These are phyloP conservation scores for Percopsis omiscomaycus DNA, from an alignment of 2,797 vertebrate species.

Conservation along the genomic window DNA sequence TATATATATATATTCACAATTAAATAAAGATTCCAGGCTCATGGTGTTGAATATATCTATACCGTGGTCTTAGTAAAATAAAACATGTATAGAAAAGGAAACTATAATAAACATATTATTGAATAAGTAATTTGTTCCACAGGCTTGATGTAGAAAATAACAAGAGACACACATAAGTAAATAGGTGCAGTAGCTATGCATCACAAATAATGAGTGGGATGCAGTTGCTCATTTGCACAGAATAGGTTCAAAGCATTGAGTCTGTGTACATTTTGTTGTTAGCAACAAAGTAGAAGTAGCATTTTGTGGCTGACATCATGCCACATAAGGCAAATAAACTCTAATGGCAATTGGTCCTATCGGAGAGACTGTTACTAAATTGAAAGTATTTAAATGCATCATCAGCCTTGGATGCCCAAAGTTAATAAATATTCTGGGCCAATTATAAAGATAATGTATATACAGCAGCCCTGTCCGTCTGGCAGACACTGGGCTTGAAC, in stretches of 20 bases:
- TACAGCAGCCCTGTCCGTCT: slow-evolving; percentile 1
- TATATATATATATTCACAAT: too few relatives aligned
- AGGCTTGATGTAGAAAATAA: too few relatives aligned
- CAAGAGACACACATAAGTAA: too few relatives aligned
- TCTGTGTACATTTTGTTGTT: not conserved
- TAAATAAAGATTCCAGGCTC: too few relatives aligned
- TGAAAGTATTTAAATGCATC: slow-evolving; percentile 31
- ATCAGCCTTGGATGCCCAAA: slow-evolving; percentile 36
- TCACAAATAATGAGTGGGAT: not conserved
- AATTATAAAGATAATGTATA: slow-evolving; percentile 23
- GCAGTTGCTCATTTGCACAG: not conserved
- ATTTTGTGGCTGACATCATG: not conserved
- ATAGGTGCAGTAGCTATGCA: too few relatives aligned
- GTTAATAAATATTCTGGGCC: slow-evolving; percentile 24
- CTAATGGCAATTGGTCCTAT: not conserved
- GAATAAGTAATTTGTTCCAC: too few relatives aligned
- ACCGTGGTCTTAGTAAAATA: too few relatives aligned
- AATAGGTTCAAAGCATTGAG: not conserved
- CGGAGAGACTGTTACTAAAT: not conserved
- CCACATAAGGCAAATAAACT: not conserved
- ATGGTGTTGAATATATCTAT: too few relatives aligned
- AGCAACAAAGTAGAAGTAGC: not conserved
- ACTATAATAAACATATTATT: too few relatives aligned
- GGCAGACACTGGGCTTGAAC: not conserved
- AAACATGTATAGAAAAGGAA: too few relatives aligned